These are phyloP conservation scores for Amphimallon solstitiale DNA, from an alignment of 2,888 invertebrate genomes.

Conservation along the genomic window DNA sequence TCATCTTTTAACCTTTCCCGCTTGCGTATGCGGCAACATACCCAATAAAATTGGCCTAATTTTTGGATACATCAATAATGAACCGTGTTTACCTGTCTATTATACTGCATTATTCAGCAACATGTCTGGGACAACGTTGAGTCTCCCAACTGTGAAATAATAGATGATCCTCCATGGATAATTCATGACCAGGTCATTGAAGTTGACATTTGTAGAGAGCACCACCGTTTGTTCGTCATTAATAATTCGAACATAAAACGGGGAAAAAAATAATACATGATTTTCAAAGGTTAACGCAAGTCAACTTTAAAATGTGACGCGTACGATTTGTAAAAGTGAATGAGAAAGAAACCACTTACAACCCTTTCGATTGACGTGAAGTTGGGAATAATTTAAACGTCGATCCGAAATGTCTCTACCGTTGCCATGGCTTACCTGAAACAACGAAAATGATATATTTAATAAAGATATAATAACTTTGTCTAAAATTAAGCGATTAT, in stretches of 20 bases:
- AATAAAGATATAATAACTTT: too few relatives aligned
- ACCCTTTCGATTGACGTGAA: too few relatives aligned
- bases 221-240: background rate
- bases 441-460: too few relatives aligned
- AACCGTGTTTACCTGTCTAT: constrained; percentile 12
- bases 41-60: constrained; percentile 2
- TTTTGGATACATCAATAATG: constrained; percentile 8
- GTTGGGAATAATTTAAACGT: too few relatives aligned
- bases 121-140: background rate
- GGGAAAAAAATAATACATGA: background rate
- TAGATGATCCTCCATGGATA: constrained; percentile 6
- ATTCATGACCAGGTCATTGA: constrained; percentile 6
- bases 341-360: too few relatives aligned
- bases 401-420: too few relatives aligned
- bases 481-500: too few relatives aligned
- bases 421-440: too few relatives aligned
- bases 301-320: too few relatives aligned
- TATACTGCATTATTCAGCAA: background rate
- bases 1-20: background rate
- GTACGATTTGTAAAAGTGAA: too few relatives aligned
- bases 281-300: background rate
- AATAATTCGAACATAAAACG: background rate
- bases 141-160: background rate
- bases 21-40: too few relatives aligned
- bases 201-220: constrained; percentile 4